A percentile compares a stretch with the other conserved stretches of the same genome.
Evolutionary conservation across 2,797 vertebrate species (phyloP).

Genomic region (Anniella stebbinsi): DNA sequence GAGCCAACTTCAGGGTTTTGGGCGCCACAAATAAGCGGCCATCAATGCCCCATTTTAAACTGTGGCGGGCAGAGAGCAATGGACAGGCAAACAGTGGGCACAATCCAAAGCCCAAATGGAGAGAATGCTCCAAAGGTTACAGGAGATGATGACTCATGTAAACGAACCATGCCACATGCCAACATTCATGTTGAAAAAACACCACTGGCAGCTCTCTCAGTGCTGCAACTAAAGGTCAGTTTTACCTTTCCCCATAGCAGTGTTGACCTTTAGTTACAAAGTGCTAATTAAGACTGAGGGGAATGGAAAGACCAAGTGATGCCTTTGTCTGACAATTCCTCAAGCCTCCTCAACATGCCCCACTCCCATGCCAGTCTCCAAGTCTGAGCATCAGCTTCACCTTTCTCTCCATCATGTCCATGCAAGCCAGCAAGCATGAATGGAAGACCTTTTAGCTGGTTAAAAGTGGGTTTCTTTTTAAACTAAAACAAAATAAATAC

Average conservation of each 20-base stretch:
- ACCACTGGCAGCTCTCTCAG: no score
- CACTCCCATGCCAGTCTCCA: background rate
- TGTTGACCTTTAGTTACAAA: background rate
- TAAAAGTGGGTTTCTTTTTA: background rate
- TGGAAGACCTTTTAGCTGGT: background rate
- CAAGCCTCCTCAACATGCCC: background rate
- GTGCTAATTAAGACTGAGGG: background rate
- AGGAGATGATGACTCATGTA: background rate
- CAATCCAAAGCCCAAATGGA: background rate
- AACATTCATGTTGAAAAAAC: background rate
- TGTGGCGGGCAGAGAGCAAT: background rate
- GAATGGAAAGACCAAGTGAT: background rate
- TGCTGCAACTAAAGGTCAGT: background rate
- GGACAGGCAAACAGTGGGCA: background rate
- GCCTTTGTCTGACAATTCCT: background rate
- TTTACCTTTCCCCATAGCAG: background rate
- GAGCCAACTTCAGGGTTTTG: background rate
- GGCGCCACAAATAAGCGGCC: background rate
- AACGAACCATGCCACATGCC: background rate
- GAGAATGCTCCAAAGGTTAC: background rate
- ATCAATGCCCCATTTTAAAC: background rate
- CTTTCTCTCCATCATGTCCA: background rate
- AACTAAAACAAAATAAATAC: background rate
- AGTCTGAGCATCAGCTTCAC: background rate
- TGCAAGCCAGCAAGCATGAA: background rate